These are phyloP conservation scores for silkworm (Bombyx mori) DNA, from an alignment of 1,140 invertebrate species.

Conservation along the genomic window ASM3026992v2 NC_085125.1:4930001-4930500, in stretches of 20 bases:
- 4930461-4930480: too few relatives aligned
- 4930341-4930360: neutral
- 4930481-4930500: neutral
- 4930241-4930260: slow-evolving; percentile 92
- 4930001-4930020: slow-evolving; percentile 63
- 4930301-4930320: slow-evolving; percentile 86
- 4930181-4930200: slow-evolving; percentile 89
- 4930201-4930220: slow-evolving; percentile 88
- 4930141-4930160: slow-evolving; percentile 74
- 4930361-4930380: neutral
- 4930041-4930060: slow-evolving; percentile 89
- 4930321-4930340: slow-evolving; percentile 86
- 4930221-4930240: slow-evolving; percentile 90
- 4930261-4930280: slow-evolving; percentile 81
- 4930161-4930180: slow-evolving; percentile 72
- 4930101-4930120: slow-evolving; percentile 87
- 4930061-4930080: slow-evolving; percentile 82
- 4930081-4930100: slow-evolving; percentile 80
- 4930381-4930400: neutral
- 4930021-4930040: slow-evolving; percentile 85
- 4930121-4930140: slow-evolving; percentile 82
- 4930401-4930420: too few relatives aligned
- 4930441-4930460: too few relatives aligned
- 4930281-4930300: slow-evolving; percentile 86
- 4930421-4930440: too few relatives aligned